phyloP scores from a whole-genome alignment of 2,113 vertebrate species.

The Piaya cayana region DNA sequence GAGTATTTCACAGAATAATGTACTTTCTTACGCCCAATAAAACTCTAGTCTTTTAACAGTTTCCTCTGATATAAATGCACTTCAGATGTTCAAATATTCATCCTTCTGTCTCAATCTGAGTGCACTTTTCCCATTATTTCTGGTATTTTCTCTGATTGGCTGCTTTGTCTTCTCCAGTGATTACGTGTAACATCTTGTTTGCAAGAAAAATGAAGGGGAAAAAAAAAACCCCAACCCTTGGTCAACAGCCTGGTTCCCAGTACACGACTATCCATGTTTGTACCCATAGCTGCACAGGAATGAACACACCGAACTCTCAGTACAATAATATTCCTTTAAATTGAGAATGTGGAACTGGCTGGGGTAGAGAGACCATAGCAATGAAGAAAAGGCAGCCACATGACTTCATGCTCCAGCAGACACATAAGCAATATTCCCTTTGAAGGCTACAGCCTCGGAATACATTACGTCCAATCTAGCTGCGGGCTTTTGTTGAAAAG shows the following conservation, averaged over 20 bases:
- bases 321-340: neutral
- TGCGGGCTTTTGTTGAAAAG: neutral
- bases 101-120: neutral
- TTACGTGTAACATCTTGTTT: neutral
- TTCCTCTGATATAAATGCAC: neutral
- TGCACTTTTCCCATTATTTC: neutral
- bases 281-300: neutral
- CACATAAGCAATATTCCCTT: neutral
- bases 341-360: neutral
- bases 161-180: neutral
- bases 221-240: neutral
- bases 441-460: neutral
- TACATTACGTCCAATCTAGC: neutral
- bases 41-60: neutral
- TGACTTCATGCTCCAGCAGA: neutral
- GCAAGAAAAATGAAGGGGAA: neutral
- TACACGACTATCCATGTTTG: neutral
- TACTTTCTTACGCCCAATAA: neutral
- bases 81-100: neutral
- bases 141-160: neutral
- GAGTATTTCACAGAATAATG: neutral
- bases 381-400: neutral
- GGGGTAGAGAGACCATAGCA: neutral
- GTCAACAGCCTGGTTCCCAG: neutral
- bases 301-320: neutral